Base-by-base conservation (phyloP, 1,140 invertebrate genomes). In the Drosophila insularis region DNA sequence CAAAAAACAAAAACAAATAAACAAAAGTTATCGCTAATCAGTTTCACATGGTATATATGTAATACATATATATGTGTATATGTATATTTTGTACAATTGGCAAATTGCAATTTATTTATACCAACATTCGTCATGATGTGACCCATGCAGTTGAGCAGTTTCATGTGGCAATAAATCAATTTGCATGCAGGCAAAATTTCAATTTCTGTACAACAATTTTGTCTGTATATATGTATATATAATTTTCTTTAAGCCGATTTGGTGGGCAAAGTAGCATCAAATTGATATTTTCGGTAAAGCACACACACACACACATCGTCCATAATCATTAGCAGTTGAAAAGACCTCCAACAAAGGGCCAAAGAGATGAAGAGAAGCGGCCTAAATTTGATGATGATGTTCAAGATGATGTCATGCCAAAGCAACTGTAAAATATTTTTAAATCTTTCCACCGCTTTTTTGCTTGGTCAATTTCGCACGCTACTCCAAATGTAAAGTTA, bases 51-150 rank as follows among this genome's bases (percentile, higher is more conserved):
- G 5, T 5, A 39, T 19, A 23, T 37, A 37, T 11, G 10, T 1
- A 37, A 60, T 19, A 40, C 17, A 27, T 4, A 13, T 2, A 17
- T 13, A 66, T 40, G 60, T 14, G 69, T 78, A 71, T 75, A 86
- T 71, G 75, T 50, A 50, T 46, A 21, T 21, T 40, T 43, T 35
- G 23, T 40, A 31, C n/a, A 4, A 87, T 87, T 87, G 82, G 82
- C 82, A 82, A 87, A 87, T 87, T 87, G 71, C 77, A 82, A 82
- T 87, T 87, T 87, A 87, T 87, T 89, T 87, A 82, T 82, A 80
- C 58, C 50, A 59, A 59, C 35, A 77, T 77, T 77, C 74, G 74
- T 74, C 72, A 74, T 70, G 63, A 50, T 71, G 74, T 53, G 63
- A 70, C 87, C 81, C 78, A 76, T 87, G 87, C 78, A 68, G 35